phyloP scores from a whole-genome alignment of 2,113 vertebrate species.

The Pardalotus punctatus region DNA sequence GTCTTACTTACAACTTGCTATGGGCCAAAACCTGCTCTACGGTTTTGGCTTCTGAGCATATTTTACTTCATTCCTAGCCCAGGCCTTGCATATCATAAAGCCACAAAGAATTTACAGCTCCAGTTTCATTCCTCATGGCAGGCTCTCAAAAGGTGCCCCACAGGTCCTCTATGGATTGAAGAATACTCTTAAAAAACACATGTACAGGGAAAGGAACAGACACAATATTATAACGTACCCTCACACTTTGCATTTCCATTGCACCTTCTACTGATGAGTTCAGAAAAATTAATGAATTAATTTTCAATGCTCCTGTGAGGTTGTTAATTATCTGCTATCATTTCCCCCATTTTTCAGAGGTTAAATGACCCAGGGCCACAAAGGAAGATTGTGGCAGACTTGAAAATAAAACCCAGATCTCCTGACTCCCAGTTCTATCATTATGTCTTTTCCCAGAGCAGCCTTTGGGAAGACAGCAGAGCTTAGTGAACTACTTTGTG shows the following conservation, averaged over 20 bases:
- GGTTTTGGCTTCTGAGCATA: neutral
- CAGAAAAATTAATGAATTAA: conserved; percentile 70
- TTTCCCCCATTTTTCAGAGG: conserved; percentile 68
- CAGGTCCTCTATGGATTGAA: neutral
- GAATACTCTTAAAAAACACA: neutral
- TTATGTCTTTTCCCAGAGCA: conserved; percentile 65
- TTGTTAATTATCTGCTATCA: conserved; percentile 69
- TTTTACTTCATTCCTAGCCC: neutral
- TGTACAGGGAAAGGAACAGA: neutral
- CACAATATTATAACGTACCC: neutral
- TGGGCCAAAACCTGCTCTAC: fast-evolving
- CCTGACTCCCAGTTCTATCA: conserved; percentile 69
- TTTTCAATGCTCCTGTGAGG: conserved; percentile 67
- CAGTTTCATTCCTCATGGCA: neutral
- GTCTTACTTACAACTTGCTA: neutral
- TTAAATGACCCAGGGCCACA: conserved; percentile 69
- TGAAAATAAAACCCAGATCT: conserved; percentile 68
- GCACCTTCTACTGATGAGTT: conserved; percentile 65
- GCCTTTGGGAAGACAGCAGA: conserved; percentile 58
- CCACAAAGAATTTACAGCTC: neutral
- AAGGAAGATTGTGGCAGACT: conserved; percentile 68
- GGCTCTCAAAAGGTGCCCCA: neutral
- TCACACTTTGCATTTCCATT: conserved; percentile 44
- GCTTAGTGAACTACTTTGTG: conserved; percentile 64
- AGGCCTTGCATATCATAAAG: neutral